Evolutionary conservation across 2,113 vertebrate species (phyloP).

Genomic region (Cottus gobio): DNA sequence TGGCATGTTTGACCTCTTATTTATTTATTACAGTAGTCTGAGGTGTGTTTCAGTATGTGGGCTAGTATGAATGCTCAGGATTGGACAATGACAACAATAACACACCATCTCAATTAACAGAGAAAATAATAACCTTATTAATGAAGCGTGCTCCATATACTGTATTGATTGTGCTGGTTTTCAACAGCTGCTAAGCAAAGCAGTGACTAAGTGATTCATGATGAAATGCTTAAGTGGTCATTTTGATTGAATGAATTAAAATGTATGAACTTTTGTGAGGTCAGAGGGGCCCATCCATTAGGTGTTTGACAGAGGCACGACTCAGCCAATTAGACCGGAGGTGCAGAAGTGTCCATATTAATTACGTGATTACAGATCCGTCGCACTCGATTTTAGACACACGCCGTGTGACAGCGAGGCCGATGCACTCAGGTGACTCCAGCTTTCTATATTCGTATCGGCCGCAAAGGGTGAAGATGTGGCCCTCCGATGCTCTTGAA

Average conservation of each 20-base stretch:
- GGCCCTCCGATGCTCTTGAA: not conserved
- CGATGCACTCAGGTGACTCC: conserved; percentile 9
- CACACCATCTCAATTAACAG: not conserved
- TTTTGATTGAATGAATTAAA: conserved; percentile 25
- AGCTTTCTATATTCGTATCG: not conserved
- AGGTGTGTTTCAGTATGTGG: not conserved
- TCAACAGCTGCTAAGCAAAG: conserved; percentile 1
- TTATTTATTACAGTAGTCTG: not conserved
- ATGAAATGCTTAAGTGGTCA: conserved; percentile 17
- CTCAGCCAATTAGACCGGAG: conserved; percentile 44
- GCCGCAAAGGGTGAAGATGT: not conserved
- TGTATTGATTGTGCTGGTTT: no score
- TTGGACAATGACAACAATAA: not conserved
- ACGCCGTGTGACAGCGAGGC: conserved; percentile 7
- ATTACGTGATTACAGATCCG: conserved; percentile 43
- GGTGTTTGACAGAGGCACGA: conserved; percentile 31
- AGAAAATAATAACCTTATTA: not conserved
- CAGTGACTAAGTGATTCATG: conserved; percentile 4
- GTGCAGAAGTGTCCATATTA: conserved; percentile 25
- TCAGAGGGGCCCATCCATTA: conserved; percentile 42
- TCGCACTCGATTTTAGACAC: conserved; percentile 28
- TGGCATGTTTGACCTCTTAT: conserved; percentile 6
- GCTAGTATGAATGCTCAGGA: not conserved
- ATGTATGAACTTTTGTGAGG: conserved; percentile 14
- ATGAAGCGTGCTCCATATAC: not conserved